These are phyloP conservation scores for Picathartes gymnocephalus DNA, from an alignment of 2,113 vertebrate genomes.

Conservation along the genomic window DNA sequence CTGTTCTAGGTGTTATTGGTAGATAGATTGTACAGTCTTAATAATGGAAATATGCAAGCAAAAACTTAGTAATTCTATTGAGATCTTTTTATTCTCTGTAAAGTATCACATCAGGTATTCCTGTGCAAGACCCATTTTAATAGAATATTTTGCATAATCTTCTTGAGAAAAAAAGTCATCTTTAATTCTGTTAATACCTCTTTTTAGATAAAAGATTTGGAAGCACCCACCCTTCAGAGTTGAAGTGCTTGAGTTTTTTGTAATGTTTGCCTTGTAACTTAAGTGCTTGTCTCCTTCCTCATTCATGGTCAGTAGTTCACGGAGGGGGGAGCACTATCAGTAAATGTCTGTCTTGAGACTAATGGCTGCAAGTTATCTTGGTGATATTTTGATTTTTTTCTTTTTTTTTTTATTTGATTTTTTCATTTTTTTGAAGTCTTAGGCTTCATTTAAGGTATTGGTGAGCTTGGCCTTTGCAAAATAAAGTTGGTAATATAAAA, in stretches of 20 bases:
- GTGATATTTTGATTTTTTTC: background rate
- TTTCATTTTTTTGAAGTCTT: background rate
- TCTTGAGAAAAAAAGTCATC: background rate
- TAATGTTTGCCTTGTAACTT: background rate
- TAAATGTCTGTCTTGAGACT: background rate
- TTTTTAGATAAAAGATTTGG: background rate
- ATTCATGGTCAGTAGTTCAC: background rate
- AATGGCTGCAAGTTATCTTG: background rate
- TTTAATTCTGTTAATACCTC: background rate
- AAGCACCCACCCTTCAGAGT: background rate
- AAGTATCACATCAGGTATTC: background rate
- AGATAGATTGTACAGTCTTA: background rate
- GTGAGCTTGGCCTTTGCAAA: background rate
- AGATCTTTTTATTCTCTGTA: background rate
- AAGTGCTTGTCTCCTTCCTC: background rate
- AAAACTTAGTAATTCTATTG: background rate
- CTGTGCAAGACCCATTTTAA: background rate
- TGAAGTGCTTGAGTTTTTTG: background rate
- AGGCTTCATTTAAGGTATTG: background rate
- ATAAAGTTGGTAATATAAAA: background rate
- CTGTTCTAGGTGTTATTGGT: background rate
- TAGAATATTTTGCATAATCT: background rate
- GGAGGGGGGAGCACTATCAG: background rate
- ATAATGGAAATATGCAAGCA: background rate
- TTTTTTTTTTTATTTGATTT: too few species aligned